Conservation (phyloP, 2,113 vertebrate species). For the Dicaeum eximium region DNA sequence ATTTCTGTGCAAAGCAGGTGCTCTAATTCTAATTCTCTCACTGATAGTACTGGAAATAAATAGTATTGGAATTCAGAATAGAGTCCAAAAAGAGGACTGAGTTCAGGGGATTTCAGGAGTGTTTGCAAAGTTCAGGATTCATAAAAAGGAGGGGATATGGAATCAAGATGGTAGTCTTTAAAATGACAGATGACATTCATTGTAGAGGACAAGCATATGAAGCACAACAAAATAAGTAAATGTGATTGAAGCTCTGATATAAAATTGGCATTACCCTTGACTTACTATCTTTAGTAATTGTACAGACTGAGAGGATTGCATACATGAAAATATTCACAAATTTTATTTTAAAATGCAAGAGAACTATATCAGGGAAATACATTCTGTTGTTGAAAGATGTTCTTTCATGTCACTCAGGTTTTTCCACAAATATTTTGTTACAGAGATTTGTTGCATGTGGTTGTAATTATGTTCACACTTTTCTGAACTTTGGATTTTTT, state of each 20-base stretch:
- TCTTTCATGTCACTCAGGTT: background rate
- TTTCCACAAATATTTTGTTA: background rate
- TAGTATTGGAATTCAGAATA: background rate
- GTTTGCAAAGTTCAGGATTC: background rate
- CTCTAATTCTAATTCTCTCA: background rate
- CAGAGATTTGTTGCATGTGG: background rate
- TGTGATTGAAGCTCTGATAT: background rate
- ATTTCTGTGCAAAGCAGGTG: background rate
- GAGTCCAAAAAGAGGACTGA: background rate
- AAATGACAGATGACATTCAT: background rate
- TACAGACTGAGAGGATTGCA: background rate
- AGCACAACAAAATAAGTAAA: background rate
- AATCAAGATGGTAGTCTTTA: background rate
- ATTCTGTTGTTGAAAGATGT: background rate
- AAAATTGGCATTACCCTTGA: background rate
- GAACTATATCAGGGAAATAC: background rate
- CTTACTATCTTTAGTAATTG: background rate
- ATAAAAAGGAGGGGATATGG: background rate
- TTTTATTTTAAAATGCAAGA: background rate
- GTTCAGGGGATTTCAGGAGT: background rate
- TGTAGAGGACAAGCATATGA: background rate
- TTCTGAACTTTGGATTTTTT: background rate
- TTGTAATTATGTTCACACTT: background rate
- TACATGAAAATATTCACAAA: background rate
- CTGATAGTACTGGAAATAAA: background rate